A percentile compares a stretch with the other conserved stretches of the same genome.
Conservation (phyloP, 2,113 vertebrate genomes). For the Semnopithecus entellus region DNA sequence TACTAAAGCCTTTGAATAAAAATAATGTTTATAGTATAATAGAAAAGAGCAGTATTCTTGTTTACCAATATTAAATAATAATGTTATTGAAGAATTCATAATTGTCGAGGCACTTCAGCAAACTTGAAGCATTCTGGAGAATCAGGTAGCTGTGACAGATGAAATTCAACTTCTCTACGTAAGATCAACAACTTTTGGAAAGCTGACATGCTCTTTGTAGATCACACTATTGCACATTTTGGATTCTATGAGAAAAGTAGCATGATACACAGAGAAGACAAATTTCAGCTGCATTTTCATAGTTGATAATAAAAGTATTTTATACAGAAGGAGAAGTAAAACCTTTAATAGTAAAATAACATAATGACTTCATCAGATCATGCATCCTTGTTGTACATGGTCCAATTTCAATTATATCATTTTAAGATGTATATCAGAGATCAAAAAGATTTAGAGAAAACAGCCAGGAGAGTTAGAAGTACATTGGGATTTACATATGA, state of each 20-base stretch:
- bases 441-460: constrained; percentile 64
- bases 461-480: constrained; percentile 37
- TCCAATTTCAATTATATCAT: constrained; percentile 11
- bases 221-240: neutral
- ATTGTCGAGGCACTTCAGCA: neutral
- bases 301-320: neutral
- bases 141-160: neutral
- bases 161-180: neutral
- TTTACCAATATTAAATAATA: neutral
- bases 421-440: constrained; percentile 65
- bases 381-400: neutral
- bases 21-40: neutral
- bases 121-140: neutral
- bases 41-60: neutral
- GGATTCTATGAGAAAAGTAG: neutral
- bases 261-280: neutral
- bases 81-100: neutral
- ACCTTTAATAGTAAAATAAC: neutral
- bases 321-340: neutral
- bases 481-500: constrained; percentile 47
- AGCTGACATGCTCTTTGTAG: neutral
- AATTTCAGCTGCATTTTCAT: neutral
- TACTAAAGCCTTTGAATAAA: neutral
- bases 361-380: constrained; percentile 39
- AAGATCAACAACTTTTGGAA: neutral